These are phyloP conservation scores for Apocrypta bakeri DNA, from an alignment of 1,140 invertebrate species.

Conservation along the genomic window DNA sequence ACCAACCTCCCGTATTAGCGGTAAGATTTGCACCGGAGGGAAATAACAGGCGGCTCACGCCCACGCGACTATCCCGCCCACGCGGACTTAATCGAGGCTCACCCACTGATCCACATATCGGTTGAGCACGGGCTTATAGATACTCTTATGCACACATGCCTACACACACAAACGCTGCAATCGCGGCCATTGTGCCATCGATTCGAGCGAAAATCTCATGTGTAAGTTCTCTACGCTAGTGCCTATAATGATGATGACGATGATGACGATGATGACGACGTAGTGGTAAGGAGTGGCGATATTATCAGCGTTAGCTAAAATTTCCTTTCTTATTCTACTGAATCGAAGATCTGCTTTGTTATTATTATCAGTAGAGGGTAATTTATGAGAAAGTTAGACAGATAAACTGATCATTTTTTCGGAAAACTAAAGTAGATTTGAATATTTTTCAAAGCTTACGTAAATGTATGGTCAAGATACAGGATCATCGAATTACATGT, in stretches of 20 bases:
- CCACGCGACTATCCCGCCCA: slow-evolving; percentile 4
- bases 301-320: too few species aligned
- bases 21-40: not conserved
- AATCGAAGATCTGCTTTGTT: too few species aligned
- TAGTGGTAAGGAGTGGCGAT: too few species aligned
- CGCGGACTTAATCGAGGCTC: slow-evolving; percentile 20
- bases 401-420: too few species aligned
- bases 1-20: slow-evolving; percentile 18
- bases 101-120: slow-evolving; percentile 35
- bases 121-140: too few species aligned
- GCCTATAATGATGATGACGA: not conserved
- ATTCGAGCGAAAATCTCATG: not conserved
- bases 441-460: too few species aligned
- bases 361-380: too few species aligned
- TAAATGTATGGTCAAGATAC: too few species aligned
- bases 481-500: too few species aligned
- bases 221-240: not conserved
- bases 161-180: not conserved
- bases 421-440: too few species aligned
- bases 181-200: slow-evolving; percentile 6
- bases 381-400: too few species aligned
- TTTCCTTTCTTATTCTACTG: too few species aligned
- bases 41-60: not conserved
- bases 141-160: not conserved
- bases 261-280: not conserved